These are phyloP conservation scores for Druceiella hillmani DNA, from an alignment of 2,888 invertebrate species.

Conservation along the genomic window DNA sequence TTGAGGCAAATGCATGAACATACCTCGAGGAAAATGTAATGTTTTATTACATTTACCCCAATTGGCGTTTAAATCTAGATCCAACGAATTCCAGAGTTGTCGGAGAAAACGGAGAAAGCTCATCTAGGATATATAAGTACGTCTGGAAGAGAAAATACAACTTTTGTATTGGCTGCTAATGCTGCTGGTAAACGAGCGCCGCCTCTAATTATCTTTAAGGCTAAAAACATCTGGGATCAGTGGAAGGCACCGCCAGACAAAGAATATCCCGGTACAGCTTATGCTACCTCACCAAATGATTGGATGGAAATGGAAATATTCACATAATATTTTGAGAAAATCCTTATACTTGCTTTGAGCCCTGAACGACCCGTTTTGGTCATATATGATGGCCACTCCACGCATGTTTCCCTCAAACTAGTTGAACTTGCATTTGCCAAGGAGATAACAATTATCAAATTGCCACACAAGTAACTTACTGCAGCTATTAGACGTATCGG, in stretches of 20 bases:
- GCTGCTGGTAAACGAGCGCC: conserved; percentile 6
- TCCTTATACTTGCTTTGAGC: conserved; percentile 7
- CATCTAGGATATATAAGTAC: conserved; percentile 3
- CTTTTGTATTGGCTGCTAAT: conserved; percentile 5
- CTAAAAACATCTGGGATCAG: conserved; percentile 8
- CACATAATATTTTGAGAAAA: conserved; percentile 8
- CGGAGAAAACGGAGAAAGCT: conserved; percentile 4
- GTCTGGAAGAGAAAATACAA: conserved; percentile 6
- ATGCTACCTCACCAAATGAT: conserved; percentile 5
- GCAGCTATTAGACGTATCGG: conserved; percentile 12
- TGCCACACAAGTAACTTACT: conserved; percentile 9
- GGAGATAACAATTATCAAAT: too few species aligned
- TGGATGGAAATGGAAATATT: conserved; percentile 11
- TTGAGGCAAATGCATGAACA: too few species aligned
- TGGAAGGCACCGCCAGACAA: conserved; percentile 8
- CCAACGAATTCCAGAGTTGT: conserved; percentile 3
- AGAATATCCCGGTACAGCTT: conserved; percentile 10
- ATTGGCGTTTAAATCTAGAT: conserved; percentile 3
- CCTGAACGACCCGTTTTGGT: conserved; percentile 9
- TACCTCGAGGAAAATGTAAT: too few species aligned
- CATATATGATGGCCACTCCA: too few species aligned
- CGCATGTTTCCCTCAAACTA: conserved; percentile 5
- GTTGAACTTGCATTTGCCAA: conserved; percentile 5
- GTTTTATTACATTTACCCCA: too few species aligned
- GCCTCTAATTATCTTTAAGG: conserved; percentile 3